Percentiles rank a stretch among this genome's conserved stretches.
Conservation (phyloP, 2,888 invertebrate species). For the Anthophora plumipes region DNA sequence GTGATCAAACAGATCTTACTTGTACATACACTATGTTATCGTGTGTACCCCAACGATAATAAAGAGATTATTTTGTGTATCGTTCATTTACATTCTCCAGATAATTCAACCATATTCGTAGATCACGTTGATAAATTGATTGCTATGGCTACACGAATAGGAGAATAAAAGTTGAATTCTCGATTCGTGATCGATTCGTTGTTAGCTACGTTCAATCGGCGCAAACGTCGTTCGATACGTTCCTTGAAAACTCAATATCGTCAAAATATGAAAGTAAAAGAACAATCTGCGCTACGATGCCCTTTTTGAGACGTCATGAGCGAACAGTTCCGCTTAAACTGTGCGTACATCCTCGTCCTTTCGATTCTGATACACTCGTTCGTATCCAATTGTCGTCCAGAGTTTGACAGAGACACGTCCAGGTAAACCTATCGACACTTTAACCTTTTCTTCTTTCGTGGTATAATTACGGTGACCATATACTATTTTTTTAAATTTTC, state of each 20-base stretch:
- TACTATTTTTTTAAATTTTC: too few relatives aligned
- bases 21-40: slow-evolving; percentile 13
- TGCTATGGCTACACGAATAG: slow-evolving; percentile 23
- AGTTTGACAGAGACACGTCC: slow-evolving; percentile 25
- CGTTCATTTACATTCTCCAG: neutral
- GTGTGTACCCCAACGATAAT: slow-evolving; percentile 43
- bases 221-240: slow-evolving; percentile 15
- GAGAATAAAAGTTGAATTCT: slow-evolving; percentile 33
- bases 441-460: neutral
- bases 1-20: neutral
- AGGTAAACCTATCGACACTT: slow-evolving; percentile 39
- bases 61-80: slow-evolving; percentile 60
- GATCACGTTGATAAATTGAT: neutral
- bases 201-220: slow-evolving; percentile 35
- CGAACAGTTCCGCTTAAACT: slow-evolving; percentile 53
- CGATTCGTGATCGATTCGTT: slow-evolving; percentile 21
- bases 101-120: neutral
- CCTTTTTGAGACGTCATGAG: slow-evolving; percentile 61
- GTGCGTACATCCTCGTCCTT: slow-evolving; percentile 49
- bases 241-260: neutral
- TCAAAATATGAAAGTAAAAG: slow-evolving; percentile 52
- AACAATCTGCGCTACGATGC: slow-evolving; percentile 18
- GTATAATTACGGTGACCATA: too few relatives aligned
- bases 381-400: slow-evolving; percentile 22
- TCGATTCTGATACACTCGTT: slow-evolving; percentile 49